phyloP scores from a whole-genome alignment of 2,113 vertebrate species.

The Dissostichus mawsoni region DNA sequence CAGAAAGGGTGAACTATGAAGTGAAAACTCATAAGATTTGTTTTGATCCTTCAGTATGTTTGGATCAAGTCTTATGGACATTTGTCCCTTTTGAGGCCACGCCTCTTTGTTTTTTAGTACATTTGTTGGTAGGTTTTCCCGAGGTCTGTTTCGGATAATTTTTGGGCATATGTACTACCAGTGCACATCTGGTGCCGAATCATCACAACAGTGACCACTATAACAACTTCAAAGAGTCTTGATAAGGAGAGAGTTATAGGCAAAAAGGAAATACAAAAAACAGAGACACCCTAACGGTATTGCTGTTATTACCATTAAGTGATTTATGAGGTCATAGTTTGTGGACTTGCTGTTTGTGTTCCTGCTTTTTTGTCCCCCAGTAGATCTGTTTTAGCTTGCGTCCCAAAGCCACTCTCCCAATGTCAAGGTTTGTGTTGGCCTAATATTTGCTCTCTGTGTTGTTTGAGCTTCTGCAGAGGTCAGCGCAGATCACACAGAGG shows the following conservation, averaged over 20 bases:
- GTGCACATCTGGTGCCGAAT: not conserved
- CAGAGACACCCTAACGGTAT: not conserved
- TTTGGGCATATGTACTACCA: not conserved
- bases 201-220: not conserved
- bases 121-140: not conserved
- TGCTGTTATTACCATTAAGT: no score
- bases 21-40: not conserved
- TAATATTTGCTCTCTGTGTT: conserved; percentile 56
- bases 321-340: not conserved
- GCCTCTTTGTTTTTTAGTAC: not conserved
- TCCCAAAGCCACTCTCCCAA: not conserved
- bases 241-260: no score
- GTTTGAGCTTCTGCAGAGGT: conserved; percentile 47
- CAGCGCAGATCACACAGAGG: conserved; percentile 34
- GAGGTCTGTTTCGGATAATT: not conserved
- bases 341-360: not conserved
- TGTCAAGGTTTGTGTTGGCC: conserved; percentile 55
- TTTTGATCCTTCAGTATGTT: not conserved
- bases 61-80: not conserved
- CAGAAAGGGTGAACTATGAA: not conserved
- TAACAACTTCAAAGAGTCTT: no score
- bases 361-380: not conserved
- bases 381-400: not conserved
- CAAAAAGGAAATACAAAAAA: not conserved
- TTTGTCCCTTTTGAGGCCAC: not conserved